Evolutionary conservation across 1,140 invertebrate species (phyloP).

Genomic region (Cephus cinctus): DNA sequence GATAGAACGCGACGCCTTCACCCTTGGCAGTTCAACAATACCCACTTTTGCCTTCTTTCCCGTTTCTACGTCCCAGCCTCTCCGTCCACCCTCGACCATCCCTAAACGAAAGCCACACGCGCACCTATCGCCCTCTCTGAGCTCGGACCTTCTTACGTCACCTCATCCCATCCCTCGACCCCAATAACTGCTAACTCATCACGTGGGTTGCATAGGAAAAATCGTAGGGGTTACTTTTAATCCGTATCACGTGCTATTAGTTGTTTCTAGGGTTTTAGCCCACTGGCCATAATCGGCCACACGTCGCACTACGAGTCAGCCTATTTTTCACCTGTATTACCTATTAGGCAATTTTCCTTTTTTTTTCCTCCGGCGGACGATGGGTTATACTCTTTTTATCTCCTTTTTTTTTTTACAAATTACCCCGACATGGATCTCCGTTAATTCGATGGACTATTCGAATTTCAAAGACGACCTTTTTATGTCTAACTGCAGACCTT

Average conservation of each 20-base stretch:
- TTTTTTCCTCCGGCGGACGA: no score
- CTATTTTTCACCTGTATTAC: no score
- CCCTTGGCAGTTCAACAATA: slow-evolving; percentile 13
- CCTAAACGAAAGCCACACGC: not conserved
- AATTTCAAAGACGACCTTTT: no score
- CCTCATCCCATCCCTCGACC: not conserved
- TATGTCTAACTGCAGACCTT: no score
- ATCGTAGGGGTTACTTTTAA: slow-evolving; percentile 13
- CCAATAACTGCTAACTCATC: slow-evolving; percentile 16
- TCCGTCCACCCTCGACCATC: not conserved
- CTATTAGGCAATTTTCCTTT: no score
- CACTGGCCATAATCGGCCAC: no score
- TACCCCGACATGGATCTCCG: no score
- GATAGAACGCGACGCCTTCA: slow-evolving; percentile 13
- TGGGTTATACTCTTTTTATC: no score
- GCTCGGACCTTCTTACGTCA: not conserved
- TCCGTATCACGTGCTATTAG: slow-evolving; percentile 15
- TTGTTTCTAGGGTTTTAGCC: no score
- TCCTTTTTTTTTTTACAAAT: no score
- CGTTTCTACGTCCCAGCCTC: not conserved
- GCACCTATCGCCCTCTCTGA: not conserved
- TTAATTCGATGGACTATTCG: no score
- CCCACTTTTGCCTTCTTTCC: slow-evolving; percentile 11
- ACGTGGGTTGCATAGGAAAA: slow-evolving; percentile 2
- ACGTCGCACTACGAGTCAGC: no score